Percentiles rank a stretch among this genome's conserved stretches.
phyloP scores from a whole-genome alignment of 2,113 vertebrate species.

The Morphnarchus princeps region DNA sequence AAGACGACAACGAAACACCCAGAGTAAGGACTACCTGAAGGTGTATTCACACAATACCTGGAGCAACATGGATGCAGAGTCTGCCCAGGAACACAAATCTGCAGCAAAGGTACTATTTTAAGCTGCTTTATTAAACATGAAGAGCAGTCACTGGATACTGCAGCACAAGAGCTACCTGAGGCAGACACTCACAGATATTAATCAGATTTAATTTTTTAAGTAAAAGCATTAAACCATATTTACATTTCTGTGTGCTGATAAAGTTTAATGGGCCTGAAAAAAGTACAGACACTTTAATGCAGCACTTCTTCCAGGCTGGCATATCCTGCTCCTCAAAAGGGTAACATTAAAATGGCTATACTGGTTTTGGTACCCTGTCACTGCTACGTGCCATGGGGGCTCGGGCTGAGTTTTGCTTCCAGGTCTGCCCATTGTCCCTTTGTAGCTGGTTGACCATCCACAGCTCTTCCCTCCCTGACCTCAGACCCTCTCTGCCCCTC shows the following conservation, averaged over 20 bases:
- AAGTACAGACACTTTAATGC: neutral
- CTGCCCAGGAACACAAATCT: neutral
- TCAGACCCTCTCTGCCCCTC: neutral
- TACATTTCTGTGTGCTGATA: neutral
- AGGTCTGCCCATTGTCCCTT: neutral
- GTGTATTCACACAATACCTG: neutral
- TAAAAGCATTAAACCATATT: neutral
- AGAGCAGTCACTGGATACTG: neutral
- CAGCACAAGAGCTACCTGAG: neutral
- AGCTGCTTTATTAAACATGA: neutral
- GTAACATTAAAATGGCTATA: neutral
- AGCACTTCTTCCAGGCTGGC: neutral
- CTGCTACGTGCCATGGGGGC: neutral
- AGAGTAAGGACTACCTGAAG: neutral
- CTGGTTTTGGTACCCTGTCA: neutral
- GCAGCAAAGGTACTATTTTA: neutral
- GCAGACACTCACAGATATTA: neutral
- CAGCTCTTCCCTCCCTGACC: neutral
- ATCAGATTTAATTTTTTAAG: neutral
- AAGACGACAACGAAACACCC: neutral
- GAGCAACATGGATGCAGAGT: neutral
- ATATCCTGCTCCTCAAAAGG: neutral
- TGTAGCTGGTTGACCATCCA: neutral
- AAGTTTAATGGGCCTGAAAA: neutral
- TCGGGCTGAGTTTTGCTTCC: neutral